phyloP scores from a whole-genome alignment of 2,888 invertebrate species.

The Tipula confusa region DNA sequence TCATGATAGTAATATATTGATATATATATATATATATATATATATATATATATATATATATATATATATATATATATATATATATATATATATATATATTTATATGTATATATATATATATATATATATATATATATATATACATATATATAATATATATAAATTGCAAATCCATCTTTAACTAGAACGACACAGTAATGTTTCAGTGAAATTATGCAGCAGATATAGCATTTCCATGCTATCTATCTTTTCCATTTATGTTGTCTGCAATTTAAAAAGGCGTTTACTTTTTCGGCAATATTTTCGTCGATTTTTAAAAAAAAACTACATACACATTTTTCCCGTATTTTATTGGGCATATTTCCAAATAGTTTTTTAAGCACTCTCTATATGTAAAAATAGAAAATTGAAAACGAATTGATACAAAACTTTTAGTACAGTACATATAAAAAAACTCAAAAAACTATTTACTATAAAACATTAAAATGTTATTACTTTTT shows the following conservation, averaged over 20 bases:
- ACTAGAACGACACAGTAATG: background rate
- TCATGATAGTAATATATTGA: background rate
- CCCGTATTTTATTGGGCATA: background rate
- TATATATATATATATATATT: background rate
- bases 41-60: background rate
- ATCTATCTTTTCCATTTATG: no score
- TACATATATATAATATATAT: background rate
- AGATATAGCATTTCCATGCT: background rate
- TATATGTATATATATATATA: background rate
- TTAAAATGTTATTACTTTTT: slow-evolving; percentile 5
- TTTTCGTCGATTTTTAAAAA: background rate
- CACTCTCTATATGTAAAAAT: background rate
- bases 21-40: background rate
- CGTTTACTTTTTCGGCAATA: background rate
- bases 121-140: background rate
- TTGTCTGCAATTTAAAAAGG: background rate
- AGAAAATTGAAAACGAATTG: slow-evolving; percentile 21
- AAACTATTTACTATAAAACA: background rate
- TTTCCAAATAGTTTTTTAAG: background rate
- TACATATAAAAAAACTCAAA: no score
- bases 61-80: background rate
- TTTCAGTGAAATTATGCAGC: background rate
- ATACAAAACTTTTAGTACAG: no score
- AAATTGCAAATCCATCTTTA: no score
- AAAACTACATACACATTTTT: background rate